A percentile compares a stretch with the other conserved stretches of the same genome.
These are phyloP conservation scores for Drosophila tristis DNA, from an alignment of 1,140 invertebrate species.

Conservation along the genomic window DNA sequence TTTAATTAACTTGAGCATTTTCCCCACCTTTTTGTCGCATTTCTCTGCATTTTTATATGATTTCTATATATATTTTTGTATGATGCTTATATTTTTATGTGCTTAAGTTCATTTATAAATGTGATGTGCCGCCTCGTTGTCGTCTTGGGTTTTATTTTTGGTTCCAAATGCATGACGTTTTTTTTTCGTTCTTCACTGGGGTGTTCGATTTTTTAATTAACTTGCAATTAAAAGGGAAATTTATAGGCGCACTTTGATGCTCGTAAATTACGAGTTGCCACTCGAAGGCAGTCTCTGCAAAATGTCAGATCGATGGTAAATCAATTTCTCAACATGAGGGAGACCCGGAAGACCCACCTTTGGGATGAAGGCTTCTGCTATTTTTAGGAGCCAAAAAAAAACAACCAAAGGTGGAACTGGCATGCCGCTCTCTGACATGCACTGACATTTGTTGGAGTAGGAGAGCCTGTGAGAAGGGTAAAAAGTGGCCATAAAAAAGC, in stretches of 20 bases:
- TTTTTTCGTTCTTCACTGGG: slow-evolving; percentile 5
- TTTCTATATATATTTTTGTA: slow-evolving; percentile 27
- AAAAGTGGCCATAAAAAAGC: slow-evolving; percentile 25
- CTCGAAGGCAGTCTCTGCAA: slow-evolving; percentile 37
- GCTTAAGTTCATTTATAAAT: no score
- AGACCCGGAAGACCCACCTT: not conserved
- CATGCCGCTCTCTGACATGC: slow-evolving; percentile 1
- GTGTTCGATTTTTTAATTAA: slow-evolving; percentile 75
- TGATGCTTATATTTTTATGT: slow-evolving; percentile 5
- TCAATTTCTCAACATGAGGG: slow-evolving; percentile 58
- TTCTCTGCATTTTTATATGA: slow-evolving; percentile 26
- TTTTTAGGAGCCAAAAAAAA: slow-evolving; percentile 25
- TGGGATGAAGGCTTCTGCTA: not conserved
- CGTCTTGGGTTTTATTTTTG: slow-evolving; percentile 56
- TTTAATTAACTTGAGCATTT: slow-evolving; percentile 15
- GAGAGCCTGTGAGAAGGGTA: slow-evolving; percentile 8
- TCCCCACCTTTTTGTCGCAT: not conserved
- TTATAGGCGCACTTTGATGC: slow-evolving; percentile 77
- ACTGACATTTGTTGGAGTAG: not conserved
- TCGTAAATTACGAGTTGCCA: slow-evolving; percentile 64
- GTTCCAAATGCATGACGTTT: slow-evolving; percentile 7
- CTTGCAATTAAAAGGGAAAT: slow-evolving; percentile 72
- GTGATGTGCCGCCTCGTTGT: slow-evolving; percentile 24
- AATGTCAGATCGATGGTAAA: slow-evolving; percentile 59
- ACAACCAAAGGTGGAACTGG: slow-evolving; percentile 24